phyloP scores from a whole-genome alignment of 2,797 vertebrate species.

The Capromys pilorides region DNA sequence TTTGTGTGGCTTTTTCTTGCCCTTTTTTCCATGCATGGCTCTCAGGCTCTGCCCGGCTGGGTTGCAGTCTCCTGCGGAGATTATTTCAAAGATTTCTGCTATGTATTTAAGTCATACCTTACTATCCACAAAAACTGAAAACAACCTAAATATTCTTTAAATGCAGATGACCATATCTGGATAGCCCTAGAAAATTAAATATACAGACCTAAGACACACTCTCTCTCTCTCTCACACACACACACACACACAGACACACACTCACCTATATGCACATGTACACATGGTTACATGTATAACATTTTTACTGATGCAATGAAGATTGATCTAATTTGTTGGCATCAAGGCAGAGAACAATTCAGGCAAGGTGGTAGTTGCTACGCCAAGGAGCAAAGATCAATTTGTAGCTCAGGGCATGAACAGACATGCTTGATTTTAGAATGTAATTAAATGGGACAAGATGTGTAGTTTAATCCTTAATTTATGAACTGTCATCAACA shows the following conservation, averaged over 20 bases:
- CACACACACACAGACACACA: no score
- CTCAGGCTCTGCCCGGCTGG: neutral
- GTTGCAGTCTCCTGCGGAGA: neutral
- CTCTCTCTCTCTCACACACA: no score
- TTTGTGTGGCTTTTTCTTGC: neutral
- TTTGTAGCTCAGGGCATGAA: neutral
- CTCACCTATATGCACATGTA: no score
- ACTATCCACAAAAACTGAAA: neutral
- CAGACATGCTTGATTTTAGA: neutral
- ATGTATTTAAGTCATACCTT: neutral
- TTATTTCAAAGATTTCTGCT: neutral
- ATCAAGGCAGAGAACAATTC: neutral
- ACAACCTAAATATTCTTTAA: neutral
- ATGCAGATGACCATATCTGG: neutral
- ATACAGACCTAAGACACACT: neutral
- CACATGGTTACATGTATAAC: neutral
- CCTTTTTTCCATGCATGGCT: neutral
- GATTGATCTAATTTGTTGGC: conserved; percentile 14
- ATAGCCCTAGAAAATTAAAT: neutral
- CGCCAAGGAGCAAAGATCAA: conserved; percentile 20
- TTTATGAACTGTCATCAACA: conserved; percentile 58
- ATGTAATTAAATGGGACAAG: conserved; percentile 53
- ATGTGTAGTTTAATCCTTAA: conserved; percentile 42
- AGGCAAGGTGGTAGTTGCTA: neutral
- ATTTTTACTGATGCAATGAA: neutral